phyloP scores from a whole-genome alignment of 1,140 invertebrate species.

The Atta cephalotes region DNA sequence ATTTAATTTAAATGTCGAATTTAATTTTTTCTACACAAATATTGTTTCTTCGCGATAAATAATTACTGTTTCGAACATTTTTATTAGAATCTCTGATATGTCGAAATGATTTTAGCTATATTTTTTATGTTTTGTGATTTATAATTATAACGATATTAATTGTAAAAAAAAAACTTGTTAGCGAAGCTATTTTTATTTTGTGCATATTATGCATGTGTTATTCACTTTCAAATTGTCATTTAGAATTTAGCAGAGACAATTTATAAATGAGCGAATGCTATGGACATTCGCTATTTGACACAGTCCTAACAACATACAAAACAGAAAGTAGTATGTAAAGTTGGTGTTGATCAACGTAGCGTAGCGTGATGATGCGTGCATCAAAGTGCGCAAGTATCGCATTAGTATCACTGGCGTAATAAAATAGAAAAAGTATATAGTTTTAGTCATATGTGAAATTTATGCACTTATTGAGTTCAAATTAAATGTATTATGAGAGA shows the following conservation, averaged over 20 bases:
- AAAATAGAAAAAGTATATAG: constrained; percentile 15
- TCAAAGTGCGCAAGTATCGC: not conserved
- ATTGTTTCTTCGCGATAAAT: not conserved
- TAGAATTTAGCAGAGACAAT: constrained; percentile 17
- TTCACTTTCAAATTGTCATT: constrained; percentile 4
- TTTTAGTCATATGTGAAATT: constrained; percentile 13
- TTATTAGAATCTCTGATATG: not conserved
- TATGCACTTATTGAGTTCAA: not conserved
- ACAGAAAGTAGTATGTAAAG: constrained; percentile 70
- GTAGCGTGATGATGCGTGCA: not conserved
- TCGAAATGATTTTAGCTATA: not conserved
- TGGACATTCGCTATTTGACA: constrained; percentile 25
- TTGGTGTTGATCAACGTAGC: constrained; percentile 65
- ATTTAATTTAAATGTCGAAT: not conserved
- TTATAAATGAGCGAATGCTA: constrained; percentile 32
- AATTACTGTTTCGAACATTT: not conserved
- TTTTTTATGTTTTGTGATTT: not conserved
- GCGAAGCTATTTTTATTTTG: constrained; percentile 21
- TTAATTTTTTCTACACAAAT: not conserved
- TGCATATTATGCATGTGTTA: not conserved
- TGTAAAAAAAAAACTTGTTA: not conserved
- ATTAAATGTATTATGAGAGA: not conserved
- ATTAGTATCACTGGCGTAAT: constrained; percentile 23
- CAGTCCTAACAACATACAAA: constrained; percentile 76
- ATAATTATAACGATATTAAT: constrained; percentile 1